These are phyloP conservation scores for western clawed frog (Xenopus tropicalis) DNA, from an alignment of 2,113 vertebrate species.

Conservation along the genomic window UCB_Xtro_10.0 CM004445.2:121778001-121778500, in stretches of 20 bases:
- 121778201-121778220: too few relatives aligned
- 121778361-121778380: background rate
- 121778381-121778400: background rate
- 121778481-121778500: conserved; percentile 51
- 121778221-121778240: background rate
- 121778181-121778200: background rate
- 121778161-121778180: background rate
- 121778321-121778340: background rate
- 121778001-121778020: too few relatives aligned
- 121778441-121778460: conserved; percentile 7
- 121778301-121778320: background rate
- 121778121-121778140: too few relatives aligned
- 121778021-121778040: too few relatives aligned
- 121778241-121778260: background rate
- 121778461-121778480: background rate
- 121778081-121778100: too few relatives aligned
- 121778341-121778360: background rate
- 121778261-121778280: background rate
- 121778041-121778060: too few relatives aligned
- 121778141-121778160: too few relatives aligned
- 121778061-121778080: too few relatives aligned
- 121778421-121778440: background rate
- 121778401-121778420: background rate
- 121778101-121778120: too few relatives aligned
- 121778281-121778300: background rate